Evolutionary conservation across 2,888 invertebrate species (phyloP).

Genomic region (Petrophora chlorosata): DNA sequence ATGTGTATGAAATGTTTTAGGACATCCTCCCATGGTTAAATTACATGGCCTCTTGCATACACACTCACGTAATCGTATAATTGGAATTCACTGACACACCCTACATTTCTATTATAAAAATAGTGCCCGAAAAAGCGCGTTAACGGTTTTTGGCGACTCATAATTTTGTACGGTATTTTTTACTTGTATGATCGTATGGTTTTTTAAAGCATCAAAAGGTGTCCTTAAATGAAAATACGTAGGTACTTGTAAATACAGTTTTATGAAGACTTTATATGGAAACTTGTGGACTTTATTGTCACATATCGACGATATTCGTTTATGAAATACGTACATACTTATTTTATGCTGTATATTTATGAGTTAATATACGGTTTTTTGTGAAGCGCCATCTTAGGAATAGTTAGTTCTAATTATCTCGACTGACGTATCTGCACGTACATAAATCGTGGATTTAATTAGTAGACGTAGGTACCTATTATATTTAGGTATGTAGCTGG

Average conservation of each 20-base stretch:
- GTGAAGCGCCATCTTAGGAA: conserved; percentile 9
- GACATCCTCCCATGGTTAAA: conserved; percentile 71
- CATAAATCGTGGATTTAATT: conserved; percentile 19
- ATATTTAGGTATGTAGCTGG: too few species aligned
- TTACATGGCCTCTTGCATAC: conserved; percentile 56
- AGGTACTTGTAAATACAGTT: too few species aligned
- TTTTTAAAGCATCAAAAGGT: conserved; percentile 22
- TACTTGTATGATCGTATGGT: too few species aligned
- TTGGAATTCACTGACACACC: conserved; percentile 36
- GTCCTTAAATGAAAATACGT: conserved; percentile 15
- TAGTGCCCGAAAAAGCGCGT: too few species aligned
- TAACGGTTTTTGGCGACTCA: too few species aligned
- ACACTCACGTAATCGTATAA: conserved; percentile 48
- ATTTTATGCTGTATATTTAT: background rate
- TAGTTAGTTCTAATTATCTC: conserved; percentile 8
- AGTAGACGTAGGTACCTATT: too few species aligned
- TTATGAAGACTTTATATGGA: conserved; percentile 13
- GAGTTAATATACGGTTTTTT: conserved; percentile 1
- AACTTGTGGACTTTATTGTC: conserved; percentile 4
- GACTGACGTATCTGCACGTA: background rate
- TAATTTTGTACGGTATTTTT: too few species aligned
- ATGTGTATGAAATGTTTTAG: conserved; percentile 66
- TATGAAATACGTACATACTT: background rate
- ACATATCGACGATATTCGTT: background rate
- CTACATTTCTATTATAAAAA: conserved; percentile 12